These are phyloP conservation scores for Pelecanoides urinatrix DNA, from an alignment of 2,113 vertebrate genomes.

Conservation along the genomic window DNA sequence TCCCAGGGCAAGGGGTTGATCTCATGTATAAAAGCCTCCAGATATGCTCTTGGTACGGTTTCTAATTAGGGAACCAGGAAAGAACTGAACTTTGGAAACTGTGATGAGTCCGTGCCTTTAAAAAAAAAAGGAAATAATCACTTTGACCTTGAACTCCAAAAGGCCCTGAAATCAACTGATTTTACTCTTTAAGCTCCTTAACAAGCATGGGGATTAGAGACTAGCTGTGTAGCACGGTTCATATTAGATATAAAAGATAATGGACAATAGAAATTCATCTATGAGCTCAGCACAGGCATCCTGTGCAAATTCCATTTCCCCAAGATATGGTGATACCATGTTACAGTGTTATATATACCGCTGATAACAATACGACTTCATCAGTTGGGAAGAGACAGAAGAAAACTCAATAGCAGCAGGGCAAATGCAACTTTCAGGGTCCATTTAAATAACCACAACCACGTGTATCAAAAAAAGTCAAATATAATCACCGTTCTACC, in stretches of 20 bases:
- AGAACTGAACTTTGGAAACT: constrained; percentile 72
- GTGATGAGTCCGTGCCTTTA: constrained; percentile 63
- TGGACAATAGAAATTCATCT: constrained; percentile 69
- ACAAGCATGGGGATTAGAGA: constrained; percentile 73
- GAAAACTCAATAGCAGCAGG: neutral
- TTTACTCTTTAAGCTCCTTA: constrained; percentile 79
- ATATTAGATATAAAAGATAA: constrained; percentile 74
- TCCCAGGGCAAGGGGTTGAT: constrained; percentile 75
- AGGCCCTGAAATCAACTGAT: constrained; percentile 78
- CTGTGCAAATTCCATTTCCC: constrained; percentile 60
- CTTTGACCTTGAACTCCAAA: constrained; percentile 82
- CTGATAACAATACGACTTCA: constrained; percentile 23
- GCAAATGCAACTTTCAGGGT: neutral
- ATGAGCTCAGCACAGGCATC: constrained; percentile 47
- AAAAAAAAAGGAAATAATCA: constrained; percentile 72
- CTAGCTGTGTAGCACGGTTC: constrained; percentile 57
- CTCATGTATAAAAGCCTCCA: constrained; percentile 65
- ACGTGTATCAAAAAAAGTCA: neutral
- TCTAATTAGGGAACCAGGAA: constrained; percentile 75
- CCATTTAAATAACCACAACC: neutral
- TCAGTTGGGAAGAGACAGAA: constrained; percentile 6
- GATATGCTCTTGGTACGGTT: constrained; percentile 65
- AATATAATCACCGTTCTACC: neutral
- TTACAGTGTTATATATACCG: neutral
- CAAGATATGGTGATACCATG: constrained; percentile 46